A percentile compares a stretch with the other conserved stretches of the same genome.
Evolutionary conservation across 2,797 vertebrate species (phyloP).

Genomic region (Varecia variegata): DNA sequence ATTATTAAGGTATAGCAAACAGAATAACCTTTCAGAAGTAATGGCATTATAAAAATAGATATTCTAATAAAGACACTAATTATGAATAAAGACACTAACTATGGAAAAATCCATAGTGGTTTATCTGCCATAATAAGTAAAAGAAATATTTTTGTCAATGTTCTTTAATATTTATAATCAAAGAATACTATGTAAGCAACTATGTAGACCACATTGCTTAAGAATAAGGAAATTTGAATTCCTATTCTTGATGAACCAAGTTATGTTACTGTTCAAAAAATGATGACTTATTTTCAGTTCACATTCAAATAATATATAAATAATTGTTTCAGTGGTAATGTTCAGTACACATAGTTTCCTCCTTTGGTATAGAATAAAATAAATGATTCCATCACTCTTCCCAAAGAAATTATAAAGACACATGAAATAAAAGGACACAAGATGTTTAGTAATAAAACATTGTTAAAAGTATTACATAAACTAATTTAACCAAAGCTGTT

Average conservation of each 20-base stretch:
- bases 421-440: not conserved
- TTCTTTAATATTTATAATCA: not conserved
- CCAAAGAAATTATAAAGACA: not conserved
- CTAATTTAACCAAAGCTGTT: not conserved
- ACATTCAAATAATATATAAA: not conserved
- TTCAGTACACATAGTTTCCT: not conserved
- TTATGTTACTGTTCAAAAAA: not conserved
- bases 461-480: not conserved
- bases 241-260: not conserved
- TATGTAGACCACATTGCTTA: not conserved
- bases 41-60: not conserved
- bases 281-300: not conserved
- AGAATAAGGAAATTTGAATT: not conserved
- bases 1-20: not conserved
- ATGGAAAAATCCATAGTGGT: not conserved
- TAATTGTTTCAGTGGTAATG: not conserved
- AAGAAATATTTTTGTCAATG: not conserved
- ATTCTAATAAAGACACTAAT: not conserved
- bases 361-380: not conserved
- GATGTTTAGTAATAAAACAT: not conserved
- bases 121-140: not conserved
- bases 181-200: not conserved
- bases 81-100: not conserved
- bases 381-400: not conserved
- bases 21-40: not conserved